Conservation (phyloP, 2,113 vertebrate species). For the Lophochroa leadbeateri region DNA sequence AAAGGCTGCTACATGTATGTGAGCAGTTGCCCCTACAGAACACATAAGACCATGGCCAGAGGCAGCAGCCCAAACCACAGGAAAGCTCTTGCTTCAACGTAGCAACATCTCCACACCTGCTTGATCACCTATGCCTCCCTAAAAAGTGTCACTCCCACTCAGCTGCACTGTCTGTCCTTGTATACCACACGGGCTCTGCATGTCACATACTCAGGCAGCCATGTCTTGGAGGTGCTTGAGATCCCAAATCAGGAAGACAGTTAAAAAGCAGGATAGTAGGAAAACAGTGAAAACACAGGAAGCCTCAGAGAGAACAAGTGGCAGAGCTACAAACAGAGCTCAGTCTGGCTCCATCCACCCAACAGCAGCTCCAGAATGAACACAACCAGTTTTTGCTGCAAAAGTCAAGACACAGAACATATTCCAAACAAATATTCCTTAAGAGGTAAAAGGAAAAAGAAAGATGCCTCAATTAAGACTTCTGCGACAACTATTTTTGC, state of each 20-base stretch:
- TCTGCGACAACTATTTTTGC: background rate
- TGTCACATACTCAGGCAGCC: accelerated
- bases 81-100: background rate
- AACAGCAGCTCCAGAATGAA: background rate
- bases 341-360: background rate
- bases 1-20: accelerated
- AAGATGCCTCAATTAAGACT: background rate
- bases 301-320: background rate
- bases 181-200: background rate
- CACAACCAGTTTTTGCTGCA: background rate
- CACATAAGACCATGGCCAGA: background rate
- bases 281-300: background rate
- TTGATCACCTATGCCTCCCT: background rate
- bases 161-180: accelerated
- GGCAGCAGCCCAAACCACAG: background rate
- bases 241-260: background rate
- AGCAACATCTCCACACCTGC: accelerated
- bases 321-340: background rate
- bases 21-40: background rate
- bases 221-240: accelerated
- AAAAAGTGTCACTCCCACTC: background rate
- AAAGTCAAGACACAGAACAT: accelerated
- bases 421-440: background rate
- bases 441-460: background rate
- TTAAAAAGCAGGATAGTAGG: background rate